phyloP scores from a whole-genome alignment of 2,113 vertebrate species.

The Sebastes fasciatus region DNA sequence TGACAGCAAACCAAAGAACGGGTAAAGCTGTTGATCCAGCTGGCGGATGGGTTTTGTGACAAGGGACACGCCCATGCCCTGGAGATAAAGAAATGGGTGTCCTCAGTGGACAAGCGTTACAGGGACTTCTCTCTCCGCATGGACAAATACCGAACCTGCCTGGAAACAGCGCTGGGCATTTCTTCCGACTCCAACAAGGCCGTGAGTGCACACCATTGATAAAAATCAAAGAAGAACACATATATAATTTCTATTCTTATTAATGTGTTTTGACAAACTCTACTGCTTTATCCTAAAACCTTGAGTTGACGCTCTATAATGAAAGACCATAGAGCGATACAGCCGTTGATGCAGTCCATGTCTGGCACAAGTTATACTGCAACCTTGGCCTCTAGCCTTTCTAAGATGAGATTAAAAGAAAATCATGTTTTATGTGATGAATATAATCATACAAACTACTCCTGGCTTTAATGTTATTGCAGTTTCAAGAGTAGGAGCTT shows the following conservation, averaged over 20 bases:
- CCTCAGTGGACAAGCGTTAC: conserved; percentile 98
- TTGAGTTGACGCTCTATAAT: not conserved
- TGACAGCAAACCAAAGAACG: conserved; percentile 99
- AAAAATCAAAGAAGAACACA: not conserved
- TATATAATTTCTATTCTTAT: not conserved
- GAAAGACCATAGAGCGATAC: not conserved
- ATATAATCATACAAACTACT: not conserved
- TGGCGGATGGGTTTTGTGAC: conserved; percentile 99
- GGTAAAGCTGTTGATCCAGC: conserved; percentile 99
- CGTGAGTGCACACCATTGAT: conserved; percentile 82
- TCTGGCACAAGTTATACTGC: not conserved
- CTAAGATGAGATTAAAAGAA: not conserved
- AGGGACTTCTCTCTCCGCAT: conserved; percentile 98
- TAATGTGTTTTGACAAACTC: not conserved
- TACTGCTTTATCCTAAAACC: not conserved
- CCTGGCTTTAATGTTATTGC: not conserved
- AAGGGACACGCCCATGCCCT: conserved; percentile 98
- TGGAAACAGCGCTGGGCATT: conserved; percentile 98
- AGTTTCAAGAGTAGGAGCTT: not conserved
- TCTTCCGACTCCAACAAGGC: conserved; percentile 98
- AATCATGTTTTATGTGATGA: not conserved
- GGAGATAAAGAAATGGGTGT: conserved; percentile 99
- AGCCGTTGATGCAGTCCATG: not conserved
- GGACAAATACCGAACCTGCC: conserved; percentile 97
- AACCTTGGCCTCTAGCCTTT: not conserved